Evolutionary conservation across 2,797 vertebrate species (phyloP), one percentile per base, ranked within the genome.

Genomic region (Melanotaenia parkinsoni): DNA sequence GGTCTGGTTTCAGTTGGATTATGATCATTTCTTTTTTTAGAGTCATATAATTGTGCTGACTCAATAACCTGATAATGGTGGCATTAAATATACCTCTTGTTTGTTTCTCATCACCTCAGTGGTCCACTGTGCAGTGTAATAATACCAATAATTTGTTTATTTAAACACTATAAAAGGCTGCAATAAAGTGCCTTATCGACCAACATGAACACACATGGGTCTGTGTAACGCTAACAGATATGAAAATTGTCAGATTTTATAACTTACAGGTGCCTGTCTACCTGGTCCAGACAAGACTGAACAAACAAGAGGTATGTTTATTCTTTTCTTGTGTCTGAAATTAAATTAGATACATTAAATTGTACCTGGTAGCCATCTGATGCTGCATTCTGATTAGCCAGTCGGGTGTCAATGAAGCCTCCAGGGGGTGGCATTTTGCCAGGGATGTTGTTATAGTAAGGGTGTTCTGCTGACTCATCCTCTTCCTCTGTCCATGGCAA

Each of bases 391-490:
- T 94, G 96, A 90, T 83, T 90, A 88, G 93, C 94, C 85, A 97
- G 90, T 63, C 96, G 94, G 37, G 94, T 87, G 80, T 98, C 96
- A 2, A 96, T 94, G 80, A 97, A 96, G 12, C 96, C 97, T 0
- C 97, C 97, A 1, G 95, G 91, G 1, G 96, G 96, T 0, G 97
- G 96, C 83, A 96, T 94, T 94, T 98, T 99, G 67, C 96, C 96
- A 0, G 97, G 96, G 85, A 97, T 93, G 85, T 95, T 98, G 92
- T 99, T 99, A 80, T 99, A 99, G 86, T 99, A 99, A 0, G 96
- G 95, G 81, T 96, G 96, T 28, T 98, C 97, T 0, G 91, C 76
- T 20, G 91, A 67, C 8, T 96, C 95, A 0, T 95, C 95, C 22
- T 97, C 97, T 81, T 98, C 97, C 82, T 98, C 97, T 0, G 89